Evolutionary conservation across 2,888 invertebrate species (phyloP).

Genomic region (Chymomyza fuscimana): DNA sequence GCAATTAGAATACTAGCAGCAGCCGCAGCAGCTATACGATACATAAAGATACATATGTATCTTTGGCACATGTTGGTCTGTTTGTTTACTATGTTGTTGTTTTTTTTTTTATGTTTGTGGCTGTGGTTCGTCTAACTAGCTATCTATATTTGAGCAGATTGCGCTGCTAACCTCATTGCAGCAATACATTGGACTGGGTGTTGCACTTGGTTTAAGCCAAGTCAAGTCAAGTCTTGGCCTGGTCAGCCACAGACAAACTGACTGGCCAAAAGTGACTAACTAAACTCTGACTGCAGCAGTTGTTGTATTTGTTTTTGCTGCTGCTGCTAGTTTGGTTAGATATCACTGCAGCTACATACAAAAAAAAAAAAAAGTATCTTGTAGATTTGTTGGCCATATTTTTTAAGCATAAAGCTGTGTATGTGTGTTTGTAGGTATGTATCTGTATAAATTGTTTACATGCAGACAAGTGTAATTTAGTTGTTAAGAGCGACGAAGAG

Average conservation of each 20-base stretch:
- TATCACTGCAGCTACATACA: conserved; percentile 44
- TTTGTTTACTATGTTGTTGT: conserved; percentile 27
- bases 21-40: conserved; percentile 34
- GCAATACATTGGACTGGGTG: conserved; percentile 44
- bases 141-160: conserved; percentile 75
- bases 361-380: conserved; percentile 25
- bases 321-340: conserved; percentile 46
- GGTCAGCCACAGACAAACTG: conserved; percentile 43
- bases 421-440: conserved; percentile 27
- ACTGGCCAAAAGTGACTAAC: conserved; percentile 51
- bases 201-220: conserved; percentile 15
- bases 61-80: conserved; percentile 35
- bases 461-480: conserved; percentile 74
- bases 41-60: conserved; percentile 66
- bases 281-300: conserved; percentile 37
- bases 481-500: conserved; percentile 52
- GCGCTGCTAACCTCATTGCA: conserved; percentile 74
- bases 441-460: conserved; percentile 67
- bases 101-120: conserved; percentile 6
- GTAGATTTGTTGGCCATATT: conserved; percentile 58
- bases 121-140: conserved; percentile 64
- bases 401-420: conserved; percentile 4
- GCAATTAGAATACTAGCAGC: conserved; percentile 61
- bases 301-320: conserved; percentile 23
- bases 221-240: conserved; percentile 16